A percentile compares a stretch with the other conserved stretches of the same genome.
phyloP scores from a whole-genome alignment of 2,888 invertebrate genomes.

The Caenorhabditis sp. region DNA sequence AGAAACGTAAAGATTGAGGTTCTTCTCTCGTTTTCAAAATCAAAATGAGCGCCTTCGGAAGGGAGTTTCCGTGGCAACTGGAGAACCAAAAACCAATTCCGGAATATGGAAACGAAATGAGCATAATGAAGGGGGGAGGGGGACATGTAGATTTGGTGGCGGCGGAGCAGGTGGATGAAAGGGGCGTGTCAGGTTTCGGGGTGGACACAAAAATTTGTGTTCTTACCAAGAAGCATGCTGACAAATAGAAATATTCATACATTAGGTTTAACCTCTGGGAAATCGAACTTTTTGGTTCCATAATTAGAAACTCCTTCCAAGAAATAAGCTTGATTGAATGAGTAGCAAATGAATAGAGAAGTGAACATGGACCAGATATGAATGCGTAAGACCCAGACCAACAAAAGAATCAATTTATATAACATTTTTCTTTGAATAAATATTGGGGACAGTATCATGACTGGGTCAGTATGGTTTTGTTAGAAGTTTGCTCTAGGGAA shows the following conservation, averaged over 20 bases:
- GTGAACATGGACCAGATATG: too few relatives aligned
- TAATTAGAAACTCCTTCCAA: too few relatives aligned
- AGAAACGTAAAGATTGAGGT: slow-evolving; percentile 12
- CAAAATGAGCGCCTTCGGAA: background rate
- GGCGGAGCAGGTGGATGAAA: slow-evolving; percentile 13
- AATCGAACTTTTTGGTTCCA: background rate
- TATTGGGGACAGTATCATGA: too few relatives aligned
- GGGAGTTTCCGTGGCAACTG: slow-evolving; percentile 27
- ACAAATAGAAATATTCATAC: slow-evolving; percentile 19
- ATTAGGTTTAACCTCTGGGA: background rate
- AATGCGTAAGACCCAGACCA: too few relatives aligned
- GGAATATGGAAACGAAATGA: background rate
- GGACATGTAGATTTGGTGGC: background rate
- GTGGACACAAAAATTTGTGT: slow-evolving; percentile 44
- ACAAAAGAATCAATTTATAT: too few relatives aligned
- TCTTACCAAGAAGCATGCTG: slow-evolving; percentile 18
- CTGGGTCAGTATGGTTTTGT: too few relatives aligned
- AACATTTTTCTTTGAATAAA: too few relatives aligned
- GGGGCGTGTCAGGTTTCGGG: background rate
- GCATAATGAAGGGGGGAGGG: background rate
- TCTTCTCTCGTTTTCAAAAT: background rate
- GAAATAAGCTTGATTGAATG: background rate
- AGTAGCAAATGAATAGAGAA: too few relatives aligned
- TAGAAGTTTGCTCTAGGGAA: too few relatives aligned
- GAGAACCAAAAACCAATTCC: background rate